Evolutionary conservation across 2,888 invertebrate genomes (phyloP), one percentile per base, ranked within the genome.

Genomic region (Parthenolecanium corni): DNA sequence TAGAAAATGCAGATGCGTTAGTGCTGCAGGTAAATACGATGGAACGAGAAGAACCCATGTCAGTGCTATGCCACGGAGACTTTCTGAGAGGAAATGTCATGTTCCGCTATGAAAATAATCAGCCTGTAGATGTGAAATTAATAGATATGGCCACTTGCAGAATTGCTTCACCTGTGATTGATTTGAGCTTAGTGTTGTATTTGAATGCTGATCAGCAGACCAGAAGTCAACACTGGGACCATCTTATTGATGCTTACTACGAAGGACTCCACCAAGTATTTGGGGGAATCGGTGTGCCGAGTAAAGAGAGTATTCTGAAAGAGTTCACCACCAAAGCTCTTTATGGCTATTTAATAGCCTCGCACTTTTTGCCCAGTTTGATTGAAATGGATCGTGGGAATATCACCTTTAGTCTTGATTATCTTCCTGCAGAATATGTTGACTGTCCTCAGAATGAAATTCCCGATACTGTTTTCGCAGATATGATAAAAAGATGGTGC

Each of bases 41-140:
- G n/a, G n/a, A n/a, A n/a, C n/a, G n/a, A 52, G 25, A 47, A 2
- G 12, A 47, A 12, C 47, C 47, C 25, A 24, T 52, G 16, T 11
- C 52, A 3, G 52, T 52, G 5, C 16, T 52, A 18, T 21, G 18
- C 9, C 52, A 52, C 52, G 52, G 52, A 18, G 51, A 51, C n/a
- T 23, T 11, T 20, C 14, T 51, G 23, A 51, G 51, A 20, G 23
- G 23, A 9, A 51, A 52, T 31, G 3, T 52, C 9, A 11, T 52
- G 24, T 52, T 52, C 23, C 24, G 16, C 16, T 52, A 52, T 24
- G 6, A 12, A 2, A 24, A 52, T 3, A 31, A 52, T n/a, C 12
- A 16, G 16, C 52, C 52, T 24, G 5, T 5, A 2, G 52, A 52
- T 31, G 9, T 52, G 25, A 24, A 21, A 4, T 16, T 52, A 21